phyloP scores from a whole-genome alignment of 2,113 vertebrate species.

The Mormoops blainvillei region DNA sequence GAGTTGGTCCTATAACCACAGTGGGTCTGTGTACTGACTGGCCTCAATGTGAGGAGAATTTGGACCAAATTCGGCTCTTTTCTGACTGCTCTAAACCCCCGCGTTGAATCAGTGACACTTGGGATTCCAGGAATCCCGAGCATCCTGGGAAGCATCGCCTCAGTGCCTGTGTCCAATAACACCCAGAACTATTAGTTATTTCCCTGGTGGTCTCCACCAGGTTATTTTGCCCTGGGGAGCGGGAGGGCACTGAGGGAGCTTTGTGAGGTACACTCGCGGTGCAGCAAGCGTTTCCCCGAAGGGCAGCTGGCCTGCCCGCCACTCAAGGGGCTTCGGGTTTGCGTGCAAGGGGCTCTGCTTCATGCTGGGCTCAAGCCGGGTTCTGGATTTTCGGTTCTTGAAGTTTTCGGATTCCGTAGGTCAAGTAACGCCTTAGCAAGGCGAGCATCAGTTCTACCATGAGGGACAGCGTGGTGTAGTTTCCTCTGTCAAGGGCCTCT shows the following conservation, averaged over 20 bases:
- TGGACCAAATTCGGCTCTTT: neutral
- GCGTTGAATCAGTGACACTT: neutral
- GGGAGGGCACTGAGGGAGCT: rapidly evolving
- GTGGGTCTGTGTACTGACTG: rapidly evolving
- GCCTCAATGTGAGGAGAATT: neutral
- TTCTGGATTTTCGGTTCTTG: no score
- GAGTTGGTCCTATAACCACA: neutral
- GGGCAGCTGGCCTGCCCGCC: neutral
- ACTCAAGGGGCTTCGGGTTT: rapidly evolving
- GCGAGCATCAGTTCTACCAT: no score
- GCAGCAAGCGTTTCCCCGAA: neutral
- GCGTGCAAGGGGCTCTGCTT: neutral
- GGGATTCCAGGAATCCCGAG: rapidly evolving
- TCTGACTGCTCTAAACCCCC: neutral
- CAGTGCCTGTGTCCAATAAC: neutral
- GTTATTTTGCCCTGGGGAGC: neutral
- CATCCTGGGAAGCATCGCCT: no score
- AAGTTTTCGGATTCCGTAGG: no score
- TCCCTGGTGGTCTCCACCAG: neutral
- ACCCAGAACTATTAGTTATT: rapidly evolving
- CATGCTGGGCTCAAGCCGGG: neutral
- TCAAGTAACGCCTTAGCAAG: neutral
- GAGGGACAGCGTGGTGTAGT: neutral
- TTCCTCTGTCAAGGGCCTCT: neutral
- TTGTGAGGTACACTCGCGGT: rapidly evolving